These are phyloP conservation scores for Pegoplata infirma DNA, from an alignment of 2,888 invertebrate species.

Conservation along the genomic window DNA sequence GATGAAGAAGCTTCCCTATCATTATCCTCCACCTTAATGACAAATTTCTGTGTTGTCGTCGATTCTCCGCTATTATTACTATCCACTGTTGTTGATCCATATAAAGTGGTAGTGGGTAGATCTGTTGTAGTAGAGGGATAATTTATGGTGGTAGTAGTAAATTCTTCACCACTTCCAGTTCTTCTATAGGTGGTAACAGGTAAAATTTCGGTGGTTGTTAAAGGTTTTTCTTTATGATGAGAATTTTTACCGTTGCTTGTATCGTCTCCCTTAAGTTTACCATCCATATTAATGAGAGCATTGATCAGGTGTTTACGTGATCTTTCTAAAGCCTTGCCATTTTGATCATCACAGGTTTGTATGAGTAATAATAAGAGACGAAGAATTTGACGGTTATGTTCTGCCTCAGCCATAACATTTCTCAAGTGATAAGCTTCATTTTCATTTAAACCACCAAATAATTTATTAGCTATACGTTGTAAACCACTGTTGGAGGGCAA, in stretches of 20 bases:
- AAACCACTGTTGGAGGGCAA: conserved; percentile 83
- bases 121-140: conserved; percentile 65
- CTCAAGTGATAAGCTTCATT: conserved; percentile 86
- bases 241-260: conserved; percentile 32
- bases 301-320: conserved; percentile 84
- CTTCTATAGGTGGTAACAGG: conserved; percentile 71
- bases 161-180: conserved; percentile 73
- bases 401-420: conserved; percentile 90
- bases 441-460: conserved; percentile 87
- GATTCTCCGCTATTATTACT: conserved; percentile 69
- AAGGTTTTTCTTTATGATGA: conserved; percentile 40
- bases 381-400: conserved; percentile 86
- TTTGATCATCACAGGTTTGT: conserved; percentile 87
- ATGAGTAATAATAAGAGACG: conserved; percentile 87
- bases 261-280: conserved; percentile 71
- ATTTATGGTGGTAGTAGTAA: conserved; percentile 68
- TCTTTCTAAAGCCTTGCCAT: conserved; percentile 84
- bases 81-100: conserved; percentile 66
- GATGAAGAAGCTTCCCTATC: conserved; percentile 67
- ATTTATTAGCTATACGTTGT: conserved; percentile 85
- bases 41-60: conserved; percentile 73
- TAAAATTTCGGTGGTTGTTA: conserved; percentile 57
- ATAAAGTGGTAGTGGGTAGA: conserved; percentile 68
- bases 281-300: conserved; percentile 83
- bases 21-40: conserved; percentile 75